Percentiles rank a stretch among this genome's conserved stretches.
These are phyloP conservation scores for Stomorhina lunata DNA, from an alignment of 2,888 invertebrate species.

Conservation along the genomic window DNA sequence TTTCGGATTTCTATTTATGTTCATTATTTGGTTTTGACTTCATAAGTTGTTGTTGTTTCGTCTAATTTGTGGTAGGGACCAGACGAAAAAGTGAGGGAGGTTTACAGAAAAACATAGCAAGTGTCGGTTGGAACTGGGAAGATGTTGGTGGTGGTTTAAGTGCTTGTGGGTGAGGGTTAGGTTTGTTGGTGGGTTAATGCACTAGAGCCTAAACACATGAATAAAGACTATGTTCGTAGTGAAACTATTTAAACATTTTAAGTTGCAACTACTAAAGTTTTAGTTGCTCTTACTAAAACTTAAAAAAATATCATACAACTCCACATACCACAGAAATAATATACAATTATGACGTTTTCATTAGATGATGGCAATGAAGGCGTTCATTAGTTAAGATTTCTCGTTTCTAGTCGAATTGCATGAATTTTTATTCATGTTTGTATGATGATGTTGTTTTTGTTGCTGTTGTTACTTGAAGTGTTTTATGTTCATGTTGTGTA, in stretches of 20 bases:
- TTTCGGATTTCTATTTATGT: constrained; percentile 19
- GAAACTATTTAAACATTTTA: constrained; percentile 40
- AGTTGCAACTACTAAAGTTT: constrained; percentile 44
- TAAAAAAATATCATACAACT: not conserved
- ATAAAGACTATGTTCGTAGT: no score
- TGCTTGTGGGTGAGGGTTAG: not conserved
- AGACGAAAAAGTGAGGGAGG: constrained; percentile 1
- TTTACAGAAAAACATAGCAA: not conserved
- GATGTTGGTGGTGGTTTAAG: not conserved
- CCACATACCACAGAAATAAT: no score
- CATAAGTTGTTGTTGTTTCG: not conserved
- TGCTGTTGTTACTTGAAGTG: not conserved
- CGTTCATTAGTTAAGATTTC: constrained; percentile 46
- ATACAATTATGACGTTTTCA: constrained; percentile 50
- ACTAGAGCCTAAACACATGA: not conserved
- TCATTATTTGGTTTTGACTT: not conserved
- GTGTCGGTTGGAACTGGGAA: constrained; percentile 9
- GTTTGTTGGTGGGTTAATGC: constrained; percentile 1
- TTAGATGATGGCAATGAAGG: constrained; percentile 53
- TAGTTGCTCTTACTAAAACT: constrained; percentile 1
- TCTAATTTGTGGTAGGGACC: constrained; percentile 11
- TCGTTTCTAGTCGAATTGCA: not conserved
- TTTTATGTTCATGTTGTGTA: no score
- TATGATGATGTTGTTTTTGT: constrained; percentile 3
- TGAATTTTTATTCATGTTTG: not conserved